Evolutionary conservation across 2,113 vertebrate species (phyloP).

Genomic region (Paramisgurnus dabryanus): DNA sequence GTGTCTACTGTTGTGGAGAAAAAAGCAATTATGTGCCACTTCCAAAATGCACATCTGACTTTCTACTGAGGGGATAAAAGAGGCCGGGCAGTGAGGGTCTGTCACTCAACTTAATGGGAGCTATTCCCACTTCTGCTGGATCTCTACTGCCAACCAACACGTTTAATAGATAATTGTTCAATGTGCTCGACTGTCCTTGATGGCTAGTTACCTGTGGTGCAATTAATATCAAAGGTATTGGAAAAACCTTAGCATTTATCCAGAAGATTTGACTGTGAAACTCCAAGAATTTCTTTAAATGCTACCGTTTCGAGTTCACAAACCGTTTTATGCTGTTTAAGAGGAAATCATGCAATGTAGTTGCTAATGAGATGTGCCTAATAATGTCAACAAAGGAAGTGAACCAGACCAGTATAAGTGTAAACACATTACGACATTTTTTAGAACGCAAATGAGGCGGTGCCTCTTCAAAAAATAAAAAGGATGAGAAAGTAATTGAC

Average conservation of each 20-base stretch:
- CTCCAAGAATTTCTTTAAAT: slow-evolving; percentile 27
- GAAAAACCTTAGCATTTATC: slow-evolving; percentile 51
- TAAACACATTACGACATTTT: neutral
- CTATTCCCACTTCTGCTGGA: slow-evolving; percentile 41
- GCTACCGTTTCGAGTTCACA: slow-evolving; percentile 5
- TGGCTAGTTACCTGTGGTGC: slow-evolving; percentile 22
- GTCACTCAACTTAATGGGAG: slow-evolving; percentile 62
- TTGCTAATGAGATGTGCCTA: slow-evolving; percentile 32
- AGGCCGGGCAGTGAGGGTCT: slow-evolving; percentile 44
- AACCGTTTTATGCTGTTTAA: slow-evolving; percentile 20
- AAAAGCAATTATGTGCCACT: slow-evolving; percentile 80
- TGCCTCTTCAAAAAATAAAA: neutral
- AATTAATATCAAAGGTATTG: slow-evolving; percentile 54
- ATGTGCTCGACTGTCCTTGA: slow-evolving; percentile 43
- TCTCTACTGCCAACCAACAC: slow-evolving; percentile 42
- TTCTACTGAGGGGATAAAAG: slow-evolving; percentile 57
- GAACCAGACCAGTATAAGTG: neutral
- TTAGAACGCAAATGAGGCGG: neutral
- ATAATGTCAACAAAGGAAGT: slow-evolving; percentile 37
- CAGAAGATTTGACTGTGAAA: slow-evolving; percentile 14
- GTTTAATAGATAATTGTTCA: slow-evolving; percentile 51
- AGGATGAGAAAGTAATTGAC: neutral
- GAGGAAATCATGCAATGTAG: slow-evolving; percentile 21
- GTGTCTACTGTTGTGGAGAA: slow-evolving; percentile 79
- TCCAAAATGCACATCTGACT: slow-evolving; percentile 64